Base-by-base conservation (phyloP, 1,140 invertebrate genomes). In the Sweltsa coloradensis region DNA sequence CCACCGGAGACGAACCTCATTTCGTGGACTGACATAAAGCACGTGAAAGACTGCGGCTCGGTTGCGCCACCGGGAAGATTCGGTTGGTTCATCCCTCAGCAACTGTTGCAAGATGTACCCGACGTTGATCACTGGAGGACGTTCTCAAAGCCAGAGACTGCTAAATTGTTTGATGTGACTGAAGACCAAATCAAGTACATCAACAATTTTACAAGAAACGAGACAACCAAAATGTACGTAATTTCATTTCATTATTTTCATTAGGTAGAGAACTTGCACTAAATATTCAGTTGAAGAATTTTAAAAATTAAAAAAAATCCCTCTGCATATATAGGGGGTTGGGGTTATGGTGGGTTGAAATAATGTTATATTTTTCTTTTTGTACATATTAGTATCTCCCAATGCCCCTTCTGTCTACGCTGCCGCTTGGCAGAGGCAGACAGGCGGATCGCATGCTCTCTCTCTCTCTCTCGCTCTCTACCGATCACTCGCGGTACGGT, bases 41-140 rank as follows among this genome's bases (percentile, higher is more conserved):
- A 68, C 3, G 63, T 82, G 2, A 69, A 72, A 34, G 74, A 80
- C 54, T 69, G 68, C 53, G 81, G 81, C 6, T 70, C 67, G 34
- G 59, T 81, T 18, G 70, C 73, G 5, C 68, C 74, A 5, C 67
- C 73, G 1, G 80, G 79, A 31, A 66, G 81, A 45, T 82, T 81
- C 57, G 79, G 80, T 4, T 86, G 83, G 82, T 86, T 79, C 55
- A 72, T 84, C 34, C 78, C 76, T 0, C 53, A 56, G 45, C 50
- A 60, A 49, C 54, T 76, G 29, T 56, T 59, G 3, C 41, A 54
- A 45, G 53, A 54, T 16, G 27, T 57, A 41, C 40, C 34, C 47
- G 25, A 24, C 14, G 26, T 55, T 29, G 67, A 71, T 4, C 72
- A 60, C 44, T 79, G 74, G 74, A 52, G 63, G n/a, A 60, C 65